Conservation (phyloP, 2,888 invertebrate genomes). For the Oithona nana region DNA sequence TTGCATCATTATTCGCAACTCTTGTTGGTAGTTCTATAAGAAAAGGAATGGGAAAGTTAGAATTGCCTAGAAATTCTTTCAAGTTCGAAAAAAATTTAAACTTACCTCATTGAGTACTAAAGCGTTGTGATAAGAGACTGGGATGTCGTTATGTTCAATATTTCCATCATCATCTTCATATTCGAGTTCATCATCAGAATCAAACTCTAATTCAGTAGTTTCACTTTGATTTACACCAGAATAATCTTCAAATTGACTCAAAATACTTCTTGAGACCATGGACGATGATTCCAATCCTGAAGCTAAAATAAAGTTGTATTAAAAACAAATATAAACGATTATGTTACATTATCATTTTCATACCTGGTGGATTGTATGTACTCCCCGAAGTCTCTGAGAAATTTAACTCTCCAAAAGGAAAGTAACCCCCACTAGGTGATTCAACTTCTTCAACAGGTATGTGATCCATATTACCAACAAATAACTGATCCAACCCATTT, state of each 20-base stretch:
- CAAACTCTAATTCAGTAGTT: neutral
- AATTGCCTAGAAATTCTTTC: neutral
- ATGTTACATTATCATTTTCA: too few species aligned
- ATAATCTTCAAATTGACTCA: neutral
- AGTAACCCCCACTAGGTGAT: too few species aligned
- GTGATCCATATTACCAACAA: too few species aligned
- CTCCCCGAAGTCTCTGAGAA: too few species aligned
- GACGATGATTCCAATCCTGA: too few species aligned
- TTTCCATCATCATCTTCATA: neutral
- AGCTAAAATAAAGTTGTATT: too few species aligned
- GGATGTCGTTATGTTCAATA: neutral
- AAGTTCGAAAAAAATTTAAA: neutral
- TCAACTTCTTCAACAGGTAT: too few species aligned
- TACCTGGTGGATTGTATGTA: too few species aligned
- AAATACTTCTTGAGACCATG: neutral
- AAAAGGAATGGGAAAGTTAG: neutral
- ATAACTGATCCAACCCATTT: too few species aligned
- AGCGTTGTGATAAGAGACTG: slow-evolving; percentile 9
- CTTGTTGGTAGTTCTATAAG: neutral
- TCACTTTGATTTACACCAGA: too few species aligned
- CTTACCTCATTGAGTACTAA: slow-evolving; percentile 5
- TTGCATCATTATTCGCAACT: neutral
- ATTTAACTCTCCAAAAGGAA: too few species aligned
- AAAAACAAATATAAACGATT: too few species aligned
- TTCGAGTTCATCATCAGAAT: neutral